Evolutionary conservation across 2,797 vertebrate genomes (phyloP), one percentile per base, ranked within the genome.

Genomic region (Podarcis siculus): DNA sequence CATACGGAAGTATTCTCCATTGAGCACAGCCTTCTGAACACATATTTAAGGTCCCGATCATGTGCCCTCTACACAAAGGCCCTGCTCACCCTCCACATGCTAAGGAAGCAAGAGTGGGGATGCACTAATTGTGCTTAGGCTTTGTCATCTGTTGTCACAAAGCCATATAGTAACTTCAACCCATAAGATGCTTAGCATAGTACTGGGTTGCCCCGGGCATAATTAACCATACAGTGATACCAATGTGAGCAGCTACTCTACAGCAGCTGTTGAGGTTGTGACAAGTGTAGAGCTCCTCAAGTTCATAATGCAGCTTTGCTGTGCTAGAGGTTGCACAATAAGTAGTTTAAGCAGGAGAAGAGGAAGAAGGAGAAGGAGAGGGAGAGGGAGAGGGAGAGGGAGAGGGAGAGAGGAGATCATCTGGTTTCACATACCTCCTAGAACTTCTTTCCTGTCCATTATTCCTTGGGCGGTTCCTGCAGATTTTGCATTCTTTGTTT

Each of bases 401-500:
- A 45, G 45, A 7, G 39, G 7, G 39, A 39, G 39, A 5, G 39
- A 39, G 39, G 10, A 49, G 49, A 55, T 55, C 13, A 13, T 91
- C 30, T 66, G 92, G 83, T 79, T 42, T 30, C 64, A 90, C 35
- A 88, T 96, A 97, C 97, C 97, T 95, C 96, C 97, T 91, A 97
- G 95, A 78, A 97, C 97, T 91, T 97, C 97, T 93, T 97, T 97
- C 90, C 97, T 96, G 91, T 97, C 97, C 96, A 97, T 96, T 87
- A 97, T 96, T 87, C 97, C 95, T 0, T 95, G 95, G 0, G 96
- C 96, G 80, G 97, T 94, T 83, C 95, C 96, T 0, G 95, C 93
- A 88, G 95, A 95, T 83, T 95, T 95, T 3, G 89, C 86, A 32
- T 96, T 95, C 83, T 84, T 93, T 0, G 92, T 91, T 89, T 17